Base-by-base conservation (phyloP, 2,888 invertebrate species). In the Orthonychiurus folsomi region DNA sequence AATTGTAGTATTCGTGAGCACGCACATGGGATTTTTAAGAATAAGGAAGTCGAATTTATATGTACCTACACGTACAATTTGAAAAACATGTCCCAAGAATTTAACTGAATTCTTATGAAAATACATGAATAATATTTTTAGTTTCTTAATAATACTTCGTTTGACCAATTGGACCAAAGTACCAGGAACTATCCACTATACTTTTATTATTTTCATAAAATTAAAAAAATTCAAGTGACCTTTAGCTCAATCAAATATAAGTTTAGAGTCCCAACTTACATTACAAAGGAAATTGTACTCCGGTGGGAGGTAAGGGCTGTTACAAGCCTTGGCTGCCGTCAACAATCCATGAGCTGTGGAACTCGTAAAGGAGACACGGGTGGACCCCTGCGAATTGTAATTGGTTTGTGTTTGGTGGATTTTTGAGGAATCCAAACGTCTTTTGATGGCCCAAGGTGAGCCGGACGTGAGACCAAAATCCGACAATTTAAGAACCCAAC, bases 401-500 rank as follows among this genome's bases (percentile, higher is more conserved):
- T 5, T 37, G 15, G 37, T 9, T 15, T 37, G 37, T 37, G 37
- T 37, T n/a, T n/a, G n/a, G 37, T 37, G 37, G 15, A 37, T 15
- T 37, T 37, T 37, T 5, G 37, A 37, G 37, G 37, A 37, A 37
- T 37, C 15, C 37, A 9, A 5, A 5, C 9, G 15, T 9, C 15
- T 9, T 5, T 15, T 5, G 5, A 9, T 37, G 15, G 37, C 37
- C 37, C 5, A 9, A 37, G 37, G 37, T 37, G 37, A 37, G 5
- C 37, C 37, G 15, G 9, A 37, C 9, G 24, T 52, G 3, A 93
- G 79, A 3, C 92, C 93, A 76, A 89, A 93, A 76, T 91, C 93
- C 0, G 88, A 82, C 15, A 93, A 87, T 78, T 93, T 89, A 59
- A 92, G 80, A 21, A 92, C 89, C 91, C 92, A 93, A 69, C 92